A percentile compares a stretch with the other conserved stretches of the same genome.
These are phyloP conservation scores for Notothenia rossii DNA, from an alignment of 2,113 vertebrate species.

Conservation along the genomic window DNA sequence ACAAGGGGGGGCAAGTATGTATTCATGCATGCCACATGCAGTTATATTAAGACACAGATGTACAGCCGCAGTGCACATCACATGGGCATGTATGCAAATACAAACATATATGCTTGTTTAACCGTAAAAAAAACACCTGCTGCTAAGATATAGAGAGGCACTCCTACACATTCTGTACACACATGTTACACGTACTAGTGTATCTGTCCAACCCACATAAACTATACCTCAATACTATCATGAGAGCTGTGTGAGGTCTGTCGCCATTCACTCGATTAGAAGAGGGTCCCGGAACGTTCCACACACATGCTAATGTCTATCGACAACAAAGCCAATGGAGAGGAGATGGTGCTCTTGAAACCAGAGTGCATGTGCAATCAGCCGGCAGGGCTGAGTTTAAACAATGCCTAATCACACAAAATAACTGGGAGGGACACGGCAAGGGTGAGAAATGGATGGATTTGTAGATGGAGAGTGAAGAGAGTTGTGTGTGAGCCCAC, in stretches of 20 bases:
- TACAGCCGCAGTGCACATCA: neutral
- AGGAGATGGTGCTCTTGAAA: slow-evolving; percentile 58
- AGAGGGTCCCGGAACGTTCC: slow-evolving; percentile 35
- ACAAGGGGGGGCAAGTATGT: neutral
- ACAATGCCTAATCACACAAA: slow-evolving; percentile 69
- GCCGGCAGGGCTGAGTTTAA: slow-evolving; percentile 64
- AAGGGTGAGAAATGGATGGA: slow-evolving; percentile 40
- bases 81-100: slow-evolving; percentile 51
- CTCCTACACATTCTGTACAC: slow-evolving; percentile 38
- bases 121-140: slow-evolving; percentile 42
- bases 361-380: slow-evolving; percentile 64
- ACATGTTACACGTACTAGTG: slow-evolving; percentile 23
- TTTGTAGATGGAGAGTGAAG: slow-evolving; percentile 39
- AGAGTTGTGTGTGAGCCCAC: slow-evolving; percentile 27
- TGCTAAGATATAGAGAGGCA: slow-evolving; percentile 40
- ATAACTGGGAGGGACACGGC: slow-evolving; percentile 56
- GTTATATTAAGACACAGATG: slow-evolving; percentile 38
- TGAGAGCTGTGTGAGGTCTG: slow-evolving; percentile 45
- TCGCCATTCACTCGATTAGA: slow-evolving; percentile 49
- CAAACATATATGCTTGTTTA: slow-evolving; percentile 40
- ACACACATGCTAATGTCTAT: slow-evolving; percentile 70
- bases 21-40: slow-evolving; percentile 39
- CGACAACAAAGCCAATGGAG: slow-evolving; percentile 67
- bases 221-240: slow-evolving; percentile 32
- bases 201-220: slow-evolving; percentile 48